Evolutionary conservation across 2,888 invertebrate species (phyloP).

Genomic region (Antheraea yamamai): DNA sequence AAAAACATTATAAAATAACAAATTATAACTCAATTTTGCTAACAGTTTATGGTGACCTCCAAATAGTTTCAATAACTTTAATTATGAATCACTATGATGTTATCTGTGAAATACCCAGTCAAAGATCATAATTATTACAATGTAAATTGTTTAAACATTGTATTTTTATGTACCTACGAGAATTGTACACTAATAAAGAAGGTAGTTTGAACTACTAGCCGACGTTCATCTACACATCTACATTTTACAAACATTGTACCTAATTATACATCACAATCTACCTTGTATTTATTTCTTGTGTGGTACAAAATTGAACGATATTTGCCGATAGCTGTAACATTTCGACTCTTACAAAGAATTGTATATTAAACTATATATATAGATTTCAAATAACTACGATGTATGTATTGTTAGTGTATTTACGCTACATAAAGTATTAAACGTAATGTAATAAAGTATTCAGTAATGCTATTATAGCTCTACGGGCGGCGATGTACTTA

Average conservation of each 20-base stretch:
- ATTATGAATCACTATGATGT: neutral
- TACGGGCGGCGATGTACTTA: slow-evolving; percentile 70
- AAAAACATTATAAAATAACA: neutral
- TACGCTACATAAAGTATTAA: slow-evolving; percentile 73
- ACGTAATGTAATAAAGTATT: slow-evolving; percentile 66
- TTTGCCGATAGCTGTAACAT: slow-evolving; percentile 16
- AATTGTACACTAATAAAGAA: neutral
- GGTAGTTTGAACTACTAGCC: neutral
- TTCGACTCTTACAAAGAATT: slow-evolving; percentile 54
- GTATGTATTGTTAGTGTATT: slow-evolving; percentile 78
- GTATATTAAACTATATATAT: slow-evolving; percentile 61
- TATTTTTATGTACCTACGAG: neutral
- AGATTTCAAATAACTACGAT: slow-evolving; percentile 56
- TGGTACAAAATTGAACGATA: slow-evolving; percentile 10
- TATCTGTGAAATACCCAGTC: neutral
- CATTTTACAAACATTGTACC: neutral
- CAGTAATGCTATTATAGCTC: slow-evolving; percentile 65
- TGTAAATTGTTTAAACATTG: neutral
- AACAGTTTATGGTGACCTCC: neutral
- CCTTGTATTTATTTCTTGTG: neutral
- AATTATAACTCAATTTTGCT: neutral
- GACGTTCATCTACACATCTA: neutral
- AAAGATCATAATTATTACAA: neutral
- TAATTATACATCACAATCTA: neutral
- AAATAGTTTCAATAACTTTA: neutral